Evolutionary conservation across 37 sponge, comb jelly and placozoan species (phyloP).

Genomic region (Halichondria panicea): DNA sequence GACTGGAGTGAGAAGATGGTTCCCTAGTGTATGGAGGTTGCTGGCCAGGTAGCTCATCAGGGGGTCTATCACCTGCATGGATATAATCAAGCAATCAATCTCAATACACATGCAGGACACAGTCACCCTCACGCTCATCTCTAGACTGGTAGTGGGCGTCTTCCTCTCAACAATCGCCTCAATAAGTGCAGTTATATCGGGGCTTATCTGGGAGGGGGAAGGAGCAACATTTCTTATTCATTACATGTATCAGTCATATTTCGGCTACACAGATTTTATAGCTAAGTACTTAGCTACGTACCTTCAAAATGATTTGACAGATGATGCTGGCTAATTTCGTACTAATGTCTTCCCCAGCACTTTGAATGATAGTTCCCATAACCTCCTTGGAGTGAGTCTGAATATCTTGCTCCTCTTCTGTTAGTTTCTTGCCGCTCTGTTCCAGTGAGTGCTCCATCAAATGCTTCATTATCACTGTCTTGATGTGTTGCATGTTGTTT

Average conservation of each 20-base stretch:
- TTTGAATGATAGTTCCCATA: conserved; percentile 11
- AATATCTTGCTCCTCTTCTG: conserved; percentile 6
- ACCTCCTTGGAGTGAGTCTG: conserved; percentile 7
- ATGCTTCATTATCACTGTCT: background rate
- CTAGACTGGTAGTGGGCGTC: background rate
- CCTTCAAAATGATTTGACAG: conserved; percentile 13
- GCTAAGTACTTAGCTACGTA: background rate
- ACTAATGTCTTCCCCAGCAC: conserved; percentile 36
- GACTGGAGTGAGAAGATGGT: conserved; percentile 16
- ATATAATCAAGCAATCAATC: too few species aligned
- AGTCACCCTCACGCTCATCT: background rate
- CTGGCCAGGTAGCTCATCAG: conserved; percentile 40
- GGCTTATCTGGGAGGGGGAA: background rate
- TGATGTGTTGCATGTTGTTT: conserved; percentile 57
- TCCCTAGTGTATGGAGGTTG: conserved; percentile 42
- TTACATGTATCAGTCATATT: too few species aligned
- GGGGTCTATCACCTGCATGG: conserved; percentile 27
- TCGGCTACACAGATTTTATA: too few species aligned
- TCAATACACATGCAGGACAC: too few species aligned
- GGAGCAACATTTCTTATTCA: too few species aligned
- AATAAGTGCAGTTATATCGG: too few species aligned
- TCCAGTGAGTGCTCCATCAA: conserved; percentile 21
- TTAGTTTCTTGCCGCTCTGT: conserved; percentile 26
- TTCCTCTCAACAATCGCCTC: background rate
- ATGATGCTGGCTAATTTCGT: conserved; percentile 15